Evolutionary conservation across 2,113 vertebrate genomes (phyloP).

Genomic region (Xyrauchen texanus): DNA sequence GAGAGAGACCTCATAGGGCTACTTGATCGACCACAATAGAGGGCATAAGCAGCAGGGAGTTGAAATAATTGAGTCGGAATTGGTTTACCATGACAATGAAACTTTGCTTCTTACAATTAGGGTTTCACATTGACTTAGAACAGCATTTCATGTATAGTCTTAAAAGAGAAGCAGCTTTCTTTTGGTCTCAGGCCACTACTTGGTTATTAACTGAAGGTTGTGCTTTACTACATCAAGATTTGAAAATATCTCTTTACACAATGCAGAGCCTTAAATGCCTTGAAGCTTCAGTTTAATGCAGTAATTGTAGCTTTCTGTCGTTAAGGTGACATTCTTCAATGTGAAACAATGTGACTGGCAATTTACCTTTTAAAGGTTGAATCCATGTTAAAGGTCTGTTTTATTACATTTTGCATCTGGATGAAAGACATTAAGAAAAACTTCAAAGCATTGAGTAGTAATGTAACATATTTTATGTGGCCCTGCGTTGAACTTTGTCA

Average conservation of each 20-base stretch:
- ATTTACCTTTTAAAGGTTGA: conserved; percentile 9
- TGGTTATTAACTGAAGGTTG: conserved; percentile 30
- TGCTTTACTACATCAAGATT: conserved; percentile 8
- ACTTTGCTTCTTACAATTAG: conserved; percentile 58
- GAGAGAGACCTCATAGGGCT: conserved; percentile 53
- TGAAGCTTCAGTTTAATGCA: not conserved
- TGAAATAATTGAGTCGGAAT: conserved; percentile 61
- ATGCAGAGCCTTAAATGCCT: conserved; percentile 24
- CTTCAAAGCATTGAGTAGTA: not conserved
- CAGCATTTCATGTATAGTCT: conserved; percentile 26
- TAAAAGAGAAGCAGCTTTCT: conserved; percentile 35
- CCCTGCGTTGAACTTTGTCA: conserved; percentile 18
- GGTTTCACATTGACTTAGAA: conserved; percentile 44
- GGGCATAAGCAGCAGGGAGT: conserved; percentile 57
- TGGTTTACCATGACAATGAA: conserved; percentile 57
- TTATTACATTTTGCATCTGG: not conserved
- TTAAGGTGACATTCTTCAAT: not conserved
- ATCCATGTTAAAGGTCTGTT: not conserved
- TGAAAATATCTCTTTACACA: not conserved
- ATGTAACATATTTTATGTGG: not conserved
- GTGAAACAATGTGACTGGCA: not conserved
- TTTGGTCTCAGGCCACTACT: conserved; percentile 41
- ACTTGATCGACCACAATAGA: conserved; percentile 51
- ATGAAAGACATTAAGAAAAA: not conserved
- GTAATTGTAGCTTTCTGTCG: conserved; percentile 2